These are phyloP conservation scores for Aulostomus chinensis DNA, from an alignment of 2,797 vertebrate genomes.

Conservation along the genomic window DNA sequence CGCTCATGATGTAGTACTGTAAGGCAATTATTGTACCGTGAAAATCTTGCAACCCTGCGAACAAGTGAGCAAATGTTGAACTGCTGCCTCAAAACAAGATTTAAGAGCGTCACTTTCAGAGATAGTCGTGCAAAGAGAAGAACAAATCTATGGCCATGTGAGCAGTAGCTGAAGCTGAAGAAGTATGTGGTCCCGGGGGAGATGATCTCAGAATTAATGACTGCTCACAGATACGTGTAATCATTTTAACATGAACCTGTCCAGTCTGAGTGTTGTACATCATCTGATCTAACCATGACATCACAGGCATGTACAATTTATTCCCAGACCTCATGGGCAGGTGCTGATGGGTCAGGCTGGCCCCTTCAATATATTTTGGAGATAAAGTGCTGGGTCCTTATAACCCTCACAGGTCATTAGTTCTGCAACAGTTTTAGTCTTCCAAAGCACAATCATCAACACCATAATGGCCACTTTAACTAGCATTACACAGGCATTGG, in stretches of 20 bases:
- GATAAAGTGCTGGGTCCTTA: conserved; percentile 57
- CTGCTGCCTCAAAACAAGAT: too few relatives aligned
- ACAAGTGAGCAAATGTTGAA: too few relatives aligned
- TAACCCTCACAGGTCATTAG: conserved; percentile 69
- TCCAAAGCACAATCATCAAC: conserved; percentile 52
- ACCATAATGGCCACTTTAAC: conserved; percentile 76
- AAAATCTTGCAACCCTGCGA: too few relatives aligned
- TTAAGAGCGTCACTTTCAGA: too few relatives aligned
- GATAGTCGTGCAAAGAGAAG: background rate
- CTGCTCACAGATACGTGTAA: conserved; percentile 31
- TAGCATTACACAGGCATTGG: conserved; percentile 77
- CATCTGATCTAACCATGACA: conserved; percentile 50
- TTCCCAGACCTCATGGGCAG: conserved; percentile 40
- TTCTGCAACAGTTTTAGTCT: conserved; percentile 62
- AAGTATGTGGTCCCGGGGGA: conserved; percentile 12
- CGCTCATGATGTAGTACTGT: too few relatives aligned
- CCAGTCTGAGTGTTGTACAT: conserved; percentile 21
- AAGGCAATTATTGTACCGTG: too few relatives aligned
- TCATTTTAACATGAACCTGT: conserved; percentile 46
- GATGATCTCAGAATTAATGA: conserved; percentile 31
- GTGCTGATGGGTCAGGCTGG: conserved; percentile 21
- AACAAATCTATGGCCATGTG: too few relatives aligned
- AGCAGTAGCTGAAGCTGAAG: too few relatives aligned
- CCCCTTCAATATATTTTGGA: conserved; percentile 15
- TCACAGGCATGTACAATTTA: conserved; percentile 33